Percentiles rank a stretch among this genome's conserved stretches.
These are phyloP conservation scores for Diloba caeruleocephala DNA, from an alignment of 2,888 invertebrate genomes.

Conservation along the genomic window DNA sequence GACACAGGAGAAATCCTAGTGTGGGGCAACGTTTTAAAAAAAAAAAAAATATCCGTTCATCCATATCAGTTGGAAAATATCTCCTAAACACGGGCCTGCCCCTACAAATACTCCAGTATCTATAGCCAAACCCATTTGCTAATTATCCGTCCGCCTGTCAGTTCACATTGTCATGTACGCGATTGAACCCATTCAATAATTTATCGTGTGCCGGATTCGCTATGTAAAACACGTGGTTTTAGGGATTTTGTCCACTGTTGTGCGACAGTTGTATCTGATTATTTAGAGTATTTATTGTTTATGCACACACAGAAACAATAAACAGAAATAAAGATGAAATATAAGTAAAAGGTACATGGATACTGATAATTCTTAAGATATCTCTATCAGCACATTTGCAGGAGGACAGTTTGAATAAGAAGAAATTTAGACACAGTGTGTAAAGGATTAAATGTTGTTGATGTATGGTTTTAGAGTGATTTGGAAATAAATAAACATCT, in stretches of 20 bases:
- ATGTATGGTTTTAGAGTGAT: no score
- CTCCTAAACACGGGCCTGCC: slow-evolving; percentile 10
- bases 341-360: no score
- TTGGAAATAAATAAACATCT: no score
- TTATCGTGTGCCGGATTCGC: slow-evolving; percentile 44
- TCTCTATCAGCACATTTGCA: no score
- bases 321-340: no score
- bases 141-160: slow-evolving; percentile 59
- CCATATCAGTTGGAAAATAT: slow-evolving; percentile 21
- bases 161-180: slow-evolving; percentile 49
- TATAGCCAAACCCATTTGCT: slow-evolving; percentile 65
- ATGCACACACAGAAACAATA: no score
- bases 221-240: slow-evolving; percentile 53
- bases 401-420: no score
- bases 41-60: background rate
- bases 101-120: slow-evolving; percentile 5
- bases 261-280: slow-evolving; percentile 23
- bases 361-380: no score
- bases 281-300: slow-evolving; percentile 18
- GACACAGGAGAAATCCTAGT: no score
- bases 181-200: slow-evolving; percentile 57
- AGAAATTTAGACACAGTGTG: no score
- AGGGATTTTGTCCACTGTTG: slow-evolving; percentile 14
- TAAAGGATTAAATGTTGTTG: no score
- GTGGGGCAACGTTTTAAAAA: no score